Evolutionary conservation across 2,113 vertebrate genomes (phyloP), one percentile per base, ranked within the genome.

Genomic region (Anhinga anhinga): DNA sequence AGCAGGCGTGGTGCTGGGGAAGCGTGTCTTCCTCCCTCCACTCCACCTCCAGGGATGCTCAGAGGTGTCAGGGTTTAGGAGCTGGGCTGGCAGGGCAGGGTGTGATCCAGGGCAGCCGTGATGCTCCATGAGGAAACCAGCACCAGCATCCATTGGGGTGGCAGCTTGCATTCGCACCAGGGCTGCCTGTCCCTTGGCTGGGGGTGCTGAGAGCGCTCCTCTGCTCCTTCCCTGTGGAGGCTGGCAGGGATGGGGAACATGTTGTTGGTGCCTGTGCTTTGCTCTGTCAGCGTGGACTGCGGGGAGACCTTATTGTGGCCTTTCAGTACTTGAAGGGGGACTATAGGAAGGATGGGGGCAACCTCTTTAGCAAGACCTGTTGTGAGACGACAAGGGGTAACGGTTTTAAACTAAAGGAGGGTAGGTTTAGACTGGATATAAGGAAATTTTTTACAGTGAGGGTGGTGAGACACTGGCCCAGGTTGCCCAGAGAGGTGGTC

Each of bases 131-230:
- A 59, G 23, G 76, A 71, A 72, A 25, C 16, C 16, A 29, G 38
- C 21, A 32, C 11, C 0, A 10, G 49, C 56, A 45, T 34, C 25
- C 3, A 1, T 38, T 0, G 0, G 36, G 29, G 25, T 61, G 69
- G 23, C 77, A 77, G 30, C 30, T 29, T 32, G 42, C 25, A 9
- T 58, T 62, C 10, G 1, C 9, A 5, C 25, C 18, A 17, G 25
- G 14, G 25, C 38, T 38, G 40, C 30, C 47, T 5, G 10, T 23
- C 18, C 53, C 16, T 13, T 19, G 22, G 25, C 2, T 38, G 36
- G n/a, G 66, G 45, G 44, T 5, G 2, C 8, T 21, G 62, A 29
- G 22, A 66, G 23, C 0, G 0, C 23, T 69, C 42, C 23, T 76
- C 66, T 25, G 34, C 63, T 81, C 52, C 38, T 62, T 52, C n/a